These are phyloP conservation scores for Acanthococcus lagerstroemiae DNA, from an alignment of 2,888 invertebrate species.

Conservation along the genomic window DNA sequence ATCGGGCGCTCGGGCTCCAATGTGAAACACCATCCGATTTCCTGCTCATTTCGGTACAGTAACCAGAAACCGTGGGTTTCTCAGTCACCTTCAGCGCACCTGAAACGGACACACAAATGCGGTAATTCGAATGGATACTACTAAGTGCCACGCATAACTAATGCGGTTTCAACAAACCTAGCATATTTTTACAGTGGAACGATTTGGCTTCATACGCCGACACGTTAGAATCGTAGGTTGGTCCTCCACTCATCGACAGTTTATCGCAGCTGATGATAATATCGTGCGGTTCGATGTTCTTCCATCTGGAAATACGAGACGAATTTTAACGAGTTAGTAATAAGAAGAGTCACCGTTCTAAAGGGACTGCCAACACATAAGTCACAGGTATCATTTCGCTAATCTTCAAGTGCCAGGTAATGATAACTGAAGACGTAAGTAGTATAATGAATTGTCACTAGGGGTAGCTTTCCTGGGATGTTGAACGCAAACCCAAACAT, in stretches of 20 bases:
- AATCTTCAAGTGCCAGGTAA: too few species aligned
- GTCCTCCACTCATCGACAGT: slow-evolving; percentile 23
- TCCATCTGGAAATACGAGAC: slow-evolving; percentile 48
- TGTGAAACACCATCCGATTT: neutral
- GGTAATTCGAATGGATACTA: too few species aligned
- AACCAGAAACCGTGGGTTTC: slow-evolving; percentile 13
- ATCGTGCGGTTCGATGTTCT: slow-evolving; percentile 72
- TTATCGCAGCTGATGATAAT: slow-evolving; percentile 79
- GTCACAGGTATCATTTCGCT: too few species aligned
- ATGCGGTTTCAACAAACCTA: slow-evolving; percentile 16
- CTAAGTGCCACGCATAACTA: too few species aligned
- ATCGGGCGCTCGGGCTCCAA: slow-evolving; percentile 38
- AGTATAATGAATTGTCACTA: too few species aligned
- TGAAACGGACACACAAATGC: neutral
- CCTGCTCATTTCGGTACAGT: slow-evolving; percentile 16
- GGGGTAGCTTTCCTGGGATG: too few species aligned
- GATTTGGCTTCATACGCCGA: neutral
- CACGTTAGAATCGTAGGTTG: neutral
- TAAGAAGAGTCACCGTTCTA: too few species aligned
- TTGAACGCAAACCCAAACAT: too few species aligned
- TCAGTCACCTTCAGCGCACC: slow-evolving; percentile 5
- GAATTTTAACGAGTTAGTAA: too few species aligned
- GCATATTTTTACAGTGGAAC: slow-evolving; percentile 7
- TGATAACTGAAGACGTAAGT: too few species aligned
- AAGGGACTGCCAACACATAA: too few species aligned